A percentile compares a stretch with the other conserved stretches of the same genome.
These are phyloP conservation scores for Drosophila chauvacae DNA, from an alignment of 1,140 invertebrate genomes.

Conservation along the genomic window DNA sequence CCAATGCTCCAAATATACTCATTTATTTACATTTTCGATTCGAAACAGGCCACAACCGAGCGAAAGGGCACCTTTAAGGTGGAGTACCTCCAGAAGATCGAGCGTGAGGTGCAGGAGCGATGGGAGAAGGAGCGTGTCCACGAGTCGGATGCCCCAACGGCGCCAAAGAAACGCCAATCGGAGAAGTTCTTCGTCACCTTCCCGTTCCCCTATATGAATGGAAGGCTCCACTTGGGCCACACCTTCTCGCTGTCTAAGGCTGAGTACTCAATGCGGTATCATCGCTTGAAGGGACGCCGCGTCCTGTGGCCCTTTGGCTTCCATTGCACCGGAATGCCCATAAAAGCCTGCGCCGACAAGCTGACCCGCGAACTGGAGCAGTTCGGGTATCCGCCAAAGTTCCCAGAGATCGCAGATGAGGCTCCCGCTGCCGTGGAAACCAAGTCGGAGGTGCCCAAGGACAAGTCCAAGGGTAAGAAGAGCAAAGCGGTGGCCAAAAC, in stretches of 20 bases:
- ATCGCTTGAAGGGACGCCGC: slow-evolving; percentile 95
- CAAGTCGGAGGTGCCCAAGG: slow-evolving; percentile 89
- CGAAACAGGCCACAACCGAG: slow-evolving; percentile 85
- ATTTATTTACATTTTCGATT: not conserved
- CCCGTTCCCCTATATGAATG: slow-evolving; percentile 99
- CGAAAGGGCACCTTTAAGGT: slow-evolving; percentile 97
- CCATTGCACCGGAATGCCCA: slow-evolving; percentile 99
- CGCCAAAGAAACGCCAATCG: slow-evolving; percentile 85
- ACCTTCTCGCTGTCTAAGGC: slow-evolving; percentile 99
- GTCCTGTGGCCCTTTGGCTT: slow-evolving; percentile 99
- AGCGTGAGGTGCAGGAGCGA: slow-evolving; percentile 91
- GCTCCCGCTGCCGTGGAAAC: slow-evolving; percentile 84
- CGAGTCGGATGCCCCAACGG: slow-evolving; percentile 91
- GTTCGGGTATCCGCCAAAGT: slow-evolving; percentile 96
- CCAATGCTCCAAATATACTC: not conserved
- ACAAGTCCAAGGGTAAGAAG: slow-evolving; percentile 99
- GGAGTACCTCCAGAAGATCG: slow-evolving; percentile 94
- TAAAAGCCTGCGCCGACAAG: slow-evolving; percentile 99
- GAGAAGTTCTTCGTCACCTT: slow-evolving; percentile 98
- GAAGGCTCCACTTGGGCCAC: slow-evolving; percentile 98
- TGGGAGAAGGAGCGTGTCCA: slow-evolving; percentile 93
- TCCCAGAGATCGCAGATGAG: slow-evolving; percentile 89
- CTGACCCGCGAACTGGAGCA: slow-evolving; percentile 96
- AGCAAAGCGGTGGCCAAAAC: slow-evolving; percentile 98
- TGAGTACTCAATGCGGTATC: slow-evolving; percentile 97